Evolutionary conservation across 2,113 vertebrate species (phyloP), one percentile per base, ranked within the genome.

Genomic region (Chionomys nivalis): DNA sequence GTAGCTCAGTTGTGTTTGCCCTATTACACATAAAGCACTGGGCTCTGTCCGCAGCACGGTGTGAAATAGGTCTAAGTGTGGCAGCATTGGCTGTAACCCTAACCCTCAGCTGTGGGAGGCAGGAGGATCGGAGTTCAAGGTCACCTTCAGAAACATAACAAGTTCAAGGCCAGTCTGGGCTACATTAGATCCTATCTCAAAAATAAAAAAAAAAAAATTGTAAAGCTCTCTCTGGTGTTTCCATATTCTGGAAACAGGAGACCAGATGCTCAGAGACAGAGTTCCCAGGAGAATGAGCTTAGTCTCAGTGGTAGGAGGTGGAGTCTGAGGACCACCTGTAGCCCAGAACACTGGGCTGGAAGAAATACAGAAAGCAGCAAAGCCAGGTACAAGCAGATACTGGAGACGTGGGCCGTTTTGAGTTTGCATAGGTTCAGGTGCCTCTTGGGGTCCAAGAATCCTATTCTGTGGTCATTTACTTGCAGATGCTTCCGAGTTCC

Each of bases 381-480:
- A 42, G 73, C 28, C 10, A 12, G 31, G 47, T 39, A 26, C 66
- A 72, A 55, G 86, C 47, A 55, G 7, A 39, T 8, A 7, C 65
- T 19, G 26, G 39, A 9, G 5, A 1, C 7, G 0, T 3, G 17
- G 75, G 8, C 12, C 70, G 0, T 21, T 72, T 16, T 8, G 5
- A 14, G 10, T 58, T 16, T 76, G 26, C 5, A 72, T 24, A 33
- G 21, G 11, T 39, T 44, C 44, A 31, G 76, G 21, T 0, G 42
- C 77, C 3, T 1, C 0, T 21, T 7, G 16, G 23, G 52, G 49
- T 79, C 42, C 9, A 3, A 47, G 14, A 5, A 24, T 28, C 31
- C 33, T 36, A 24, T 11, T 52, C 68, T 72, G 86, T 44, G 44
- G 86, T n/a, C n/a, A 19, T 7, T 70, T 24, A 39, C 5, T 16